Evolutionary conservation across 1,140 invertebrate species (phyloP).

Genomic region (Drosophila baimaii): DNA sequence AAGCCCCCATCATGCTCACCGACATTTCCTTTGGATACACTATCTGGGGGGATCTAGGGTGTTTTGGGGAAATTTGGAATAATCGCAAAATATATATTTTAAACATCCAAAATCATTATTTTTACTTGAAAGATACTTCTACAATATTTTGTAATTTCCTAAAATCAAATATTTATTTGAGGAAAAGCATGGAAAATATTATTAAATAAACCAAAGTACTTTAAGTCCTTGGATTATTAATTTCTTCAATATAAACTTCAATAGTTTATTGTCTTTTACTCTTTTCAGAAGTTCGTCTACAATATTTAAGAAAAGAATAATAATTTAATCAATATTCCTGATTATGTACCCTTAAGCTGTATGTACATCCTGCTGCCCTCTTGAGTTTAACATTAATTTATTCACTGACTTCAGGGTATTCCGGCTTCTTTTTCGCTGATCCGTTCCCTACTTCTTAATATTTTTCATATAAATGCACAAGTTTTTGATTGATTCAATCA

Average conservation of each 20-base stretch:
- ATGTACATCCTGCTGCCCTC: not conserved
- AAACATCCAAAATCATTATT: not conserved
- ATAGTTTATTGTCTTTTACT: not conserved
- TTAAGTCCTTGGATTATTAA: not conserved
- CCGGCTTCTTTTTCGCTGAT: constrained; percentile 10
- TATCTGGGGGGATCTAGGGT: not conserved
- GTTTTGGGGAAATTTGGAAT: not conserved
- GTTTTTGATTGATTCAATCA: constrained; percentile 84
- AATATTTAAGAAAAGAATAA: not conserved
- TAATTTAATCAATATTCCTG: not conserved
- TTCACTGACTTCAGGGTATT: constrained; percentile 26
- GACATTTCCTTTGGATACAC: constrained; percentile 20
- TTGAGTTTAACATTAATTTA: constrained; percentile 7
- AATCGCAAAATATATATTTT: not conserved
- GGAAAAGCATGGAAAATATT: not conserved
- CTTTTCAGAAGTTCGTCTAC: too few relatives aligned
- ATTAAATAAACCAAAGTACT: not conserved
- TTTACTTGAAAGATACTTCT: too few relatives aligned
- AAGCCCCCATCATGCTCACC: constrained; percentile 1
- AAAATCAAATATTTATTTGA: not conserved
- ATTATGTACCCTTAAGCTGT: too few relatives aligned
- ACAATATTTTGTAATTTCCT: too few relatives aligned
- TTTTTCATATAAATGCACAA: constrained; percentile 67
- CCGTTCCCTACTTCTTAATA: constrained; percentile 15
- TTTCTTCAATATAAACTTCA: not conserved